These are phyloP conservation scores for Zygogramma bicolorata DNA, from an alignment of 2,888 invertebrate species.

Conservation along the genomic window DNA sequence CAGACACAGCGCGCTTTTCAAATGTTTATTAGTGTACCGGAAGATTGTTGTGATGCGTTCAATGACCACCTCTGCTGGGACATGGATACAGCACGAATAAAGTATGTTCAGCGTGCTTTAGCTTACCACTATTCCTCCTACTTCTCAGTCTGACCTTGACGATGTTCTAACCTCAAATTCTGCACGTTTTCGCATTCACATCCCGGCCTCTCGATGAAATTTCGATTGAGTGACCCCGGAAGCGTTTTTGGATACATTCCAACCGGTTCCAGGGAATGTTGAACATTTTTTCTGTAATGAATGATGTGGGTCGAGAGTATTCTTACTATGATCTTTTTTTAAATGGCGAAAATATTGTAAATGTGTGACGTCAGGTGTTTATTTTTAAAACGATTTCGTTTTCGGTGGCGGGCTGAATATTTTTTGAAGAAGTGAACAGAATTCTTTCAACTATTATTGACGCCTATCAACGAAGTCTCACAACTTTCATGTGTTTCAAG, in stretches of 20 bases:
- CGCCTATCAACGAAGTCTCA: neutral
- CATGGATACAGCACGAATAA: conserved; percentile 55
- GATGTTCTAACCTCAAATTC: conserved; percentile 55
- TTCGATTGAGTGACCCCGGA: conserved; percentile 43
- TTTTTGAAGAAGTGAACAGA: neutral
- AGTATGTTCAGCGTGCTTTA: conserved; percentile 52
- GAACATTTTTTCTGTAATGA: neutral
- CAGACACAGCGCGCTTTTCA: conserved; percentile 54
- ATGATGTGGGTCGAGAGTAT: conserved; percentile 5
- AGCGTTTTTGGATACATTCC: conserved; percentile 37
- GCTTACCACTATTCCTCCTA: conserved; percentile 33
- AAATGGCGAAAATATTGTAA: conserved; percentile 11
- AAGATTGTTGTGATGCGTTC: conserved; percentile 49
- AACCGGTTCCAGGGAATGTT: conserved; percentile 28
- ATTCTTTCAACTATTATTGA: neutral
- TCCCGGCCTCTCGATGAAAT: conserved; percentile 27
- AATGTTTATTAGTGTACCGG: conserved; percentile 54
- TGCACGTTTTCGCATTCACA: conserved; percentile 52
- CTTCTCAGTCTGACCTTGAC: conserved; percentile 48
- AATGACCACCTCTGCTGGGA: conserved; percentile 50
- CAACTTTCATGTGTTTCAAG: neutral
- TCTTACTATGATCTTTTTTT: conserved; percentile 15
- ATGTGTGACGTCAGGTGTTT: conserved; percentile 18
- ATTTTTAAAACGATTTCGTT: conserved; percentile 16
- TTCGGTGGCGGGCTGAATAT: neutral